A percentile compares a stretch with the other conserved stretches of the same genome.
Evolutionary conservation across 2,113 vertebrate species (phyloP).

Genomic region (Oncorhynchus clarkii): DNA sequence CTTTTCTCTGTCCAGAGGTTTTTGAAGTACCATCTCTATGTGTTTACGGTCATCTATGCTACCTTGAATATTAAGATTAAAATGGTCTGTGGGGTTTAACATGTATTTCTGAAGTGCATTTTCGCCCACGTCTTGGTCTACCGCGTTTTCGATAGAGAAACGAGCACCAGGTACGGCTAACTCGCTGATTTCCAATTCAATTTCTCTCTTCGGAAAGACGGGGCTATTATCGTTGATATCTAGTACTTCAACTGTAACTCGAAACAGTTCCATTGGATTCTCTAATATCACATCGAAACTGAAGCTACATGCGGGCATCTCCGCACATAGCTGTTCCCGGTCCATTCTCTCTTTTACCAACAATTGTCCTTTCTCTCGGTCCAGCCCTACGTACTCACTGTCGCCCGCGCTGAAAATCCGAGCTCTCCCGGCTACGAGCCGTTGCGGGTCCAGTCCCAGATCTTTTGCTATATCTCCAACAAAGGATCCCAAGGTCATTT

Average conservation of each 20-base stretch:
- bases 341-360: constrained; percentile 8
- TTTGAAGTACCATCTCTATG: constrained; percentile 10
- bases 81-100: constrained; percentile 1
- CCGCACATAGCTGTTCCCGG: background rate
- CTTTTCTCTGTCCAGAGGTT: constrained; percentile 11
- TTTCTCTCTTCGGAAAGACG: background rate
- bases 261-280: constrained; percentile 1
- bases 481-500: background rate
- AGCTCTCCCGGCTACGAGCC: background rate
- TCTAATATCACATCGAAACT: background rate
- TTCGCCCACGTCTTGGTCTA: constrained; percentile 5
- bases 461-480: background rate
- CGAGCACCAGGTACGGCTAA: background rate
- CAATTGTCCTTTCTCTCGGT: background rate
- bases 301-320: background rate
- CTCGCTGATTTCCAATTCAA: constrained; percentile 1
- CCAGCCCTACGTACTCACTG: constrained; percentile 4
- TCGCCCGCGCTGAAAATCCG: background rate
- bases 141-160: constrained; percentile 12
- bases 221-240: constrained; percentile 7
- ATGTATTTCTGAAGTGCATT: constrained; percentile 9
- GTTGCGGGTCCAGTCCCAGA: background rate
- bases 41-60: constrained; percentile 2
- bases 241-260: constrained; percentile 1
- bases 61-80: background rate